Base-by-base conservation (phyloP, 2,797 vertebrate species). In the Enteromius viviparus region DNA sequence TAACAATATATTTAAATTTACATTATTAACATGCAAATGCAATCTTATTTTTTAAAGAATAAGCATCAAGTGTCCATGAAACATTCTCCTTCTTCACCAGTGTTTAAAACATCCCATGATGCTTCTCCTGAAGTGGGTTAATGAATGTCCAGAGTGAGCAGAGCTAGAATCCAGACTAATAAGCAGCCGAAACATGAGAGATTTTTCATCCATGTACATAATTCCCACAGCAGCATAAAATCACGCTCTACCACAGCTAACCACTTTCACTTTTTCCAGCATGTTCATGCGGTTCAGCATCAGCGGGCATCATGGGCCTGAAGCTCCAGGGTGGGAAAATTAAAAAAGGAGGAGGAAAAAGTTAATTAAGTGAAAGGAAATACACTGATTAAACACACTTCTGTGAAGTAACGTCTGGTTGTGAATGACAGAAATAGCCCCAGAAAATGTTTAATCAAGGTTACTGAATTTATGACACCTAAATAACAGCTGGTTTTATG, bases 401-500 rank as follows among this genome's bases (percentile, higher is more conserved):
- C 75, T 84, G 83, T 87, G 87, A 87, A 85, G 85, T 80, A 81
- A 88, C 71, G 88, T 87, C 84, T 87, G 83, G 65, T 85, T 85
- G 83, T 68, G 80, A 81, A 85, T 87, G 84, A 86, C 84, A 87
- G 86, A 86, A 88, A 88, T 78, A 88, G 82, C 84, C 72, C 64
- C 84, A 83, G 71, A 88, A 83, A 78, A 64, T 83, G 80, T 87
- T 86, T 87, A 87, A 88, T 87, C 83, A 87, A 86, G 75, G 58
- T 84, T 82, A 86, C 75, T 80, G 84, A 81, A 90, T 86, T 85
- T 88, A 87, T 88, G 86, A 86, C 86, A 87, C 86, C 86, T 89
- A 84, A 89, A 88, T 87, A 87, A 87, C 88, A 78, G 81, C 80
- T 80, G 60, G 80, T 84, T 68, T 87, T 88, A 84, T 86, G 83